phyloP scores from a whole-genome alignment of 2,797 vertebrate genomes.

The Falco concolor region DNA sequence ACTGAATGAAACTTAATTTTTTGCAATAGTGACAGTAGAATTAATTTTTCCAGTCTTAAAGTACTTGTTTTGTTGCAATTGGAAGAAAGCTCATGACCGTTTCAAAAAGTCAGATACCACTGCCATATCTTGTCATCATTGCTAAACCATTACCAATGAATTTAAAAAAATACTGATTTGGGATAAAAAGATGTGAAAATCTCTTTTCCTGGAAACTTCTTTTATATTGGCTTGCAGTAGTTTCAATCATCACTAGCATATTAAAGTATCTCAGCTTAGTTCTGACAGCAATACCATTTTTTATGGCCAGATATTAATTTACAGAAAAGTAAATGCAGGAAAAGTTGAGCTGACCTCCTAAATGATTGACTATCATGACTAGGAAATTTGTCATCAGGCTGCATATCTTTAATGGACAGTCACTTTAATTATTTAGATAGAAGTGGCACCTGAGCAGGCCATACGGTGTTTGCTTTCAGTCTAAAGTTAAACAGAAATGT shows the following conservation, averaged over 20 bases:
- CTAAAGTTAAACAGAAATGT: background rate
- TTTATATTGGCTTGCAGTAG: background rate
- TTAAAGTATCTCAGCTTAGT: background rate
- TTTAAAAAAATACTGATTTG: background rate
- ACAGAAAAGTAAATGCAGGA: constrained; percentile 22
- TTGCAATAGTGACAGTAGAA: background rate
- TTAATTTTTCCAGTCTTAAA: background rate
- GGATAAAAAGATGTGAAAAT: background rate
- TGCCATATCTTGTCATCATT: background rate
- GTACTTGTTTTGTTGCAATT: background rate
- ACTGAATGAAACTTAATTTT: background rate
- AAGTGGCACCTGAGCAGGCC: background rate
- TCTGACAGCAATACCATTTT: background rate
- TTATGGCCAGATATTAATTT: constrained; percentile 36
- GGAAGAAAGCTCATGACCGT: background rate
- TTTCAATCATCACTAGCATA: background rate
- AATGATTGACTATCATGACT: constrained; percentile 24
- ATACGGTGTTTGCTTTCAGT: background rate
- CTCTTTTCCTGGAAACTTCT: background rate
- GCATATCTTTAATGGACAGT: background rate
- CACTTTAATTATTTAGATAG: constrained; percentile 16
- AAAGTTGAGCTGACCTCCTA: background rate
- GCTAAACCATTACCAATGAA: background rate
- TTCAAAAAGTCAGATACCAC: background rate
- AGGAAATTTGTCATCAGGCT: constrained; percentile 6